Evolutionary conservation across 2,113 vertebrate genomes (phyloP), one percentile per base, ranked within the genome.

Genomic region (Apodemus sylvaticus): DNA sequence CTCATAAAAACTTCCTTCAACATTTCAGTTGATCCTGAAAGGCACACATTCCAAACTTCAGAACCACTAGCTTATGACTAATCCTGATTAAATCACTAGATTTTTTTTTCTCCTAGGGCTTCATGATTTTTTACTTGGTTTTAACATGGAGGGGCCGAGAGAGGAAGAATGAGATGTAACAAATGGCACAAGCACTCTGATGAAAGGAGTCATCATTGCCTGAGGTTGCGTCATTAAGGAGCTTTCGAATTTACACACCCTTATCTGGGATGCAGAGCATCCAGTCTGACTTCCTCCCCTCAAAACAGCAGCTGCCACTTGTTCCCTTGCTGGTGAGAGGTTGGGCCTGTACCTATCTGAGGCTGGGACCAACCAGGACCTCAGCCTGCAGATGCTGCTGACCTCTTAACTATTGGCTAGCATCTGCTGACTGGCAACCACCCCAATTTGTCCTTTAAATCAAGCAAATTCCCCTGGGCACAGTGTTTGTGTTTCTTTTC

Each of bases 61-160:
- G 95, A 95, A 83, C 71, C 94, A 96, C 60, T 96, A 92, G 79
- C 53, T 97, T 93, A 90, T 83, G 77, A 97, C 95, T 97, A 96
- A 97, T 97, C 96, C 88, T 24, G 9, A 95, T 91, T 95, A 97
- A 98, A 95, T 90, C 90, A 51, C 90, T 86, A 58, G 53, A 79
- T 86, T 96, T 96, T 48, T 48, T 48, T 48, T 93, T 36, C 86
- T 94, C 94, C 53, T 36, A 22, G 24, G 77, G 26, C 81, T 89
- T 94, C 86, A 86, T 86, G 77, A 70, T 55, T 86, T 94, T 85
- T 36, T 42, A 36, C 62, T 76, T 42, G 48, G 53, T 45, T 93
- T 94, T 93, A 90, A 93, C 88, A 45, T 73, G 87, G 70, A 87
- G 62, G 86, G 10, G 22, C 55, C 45, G 79, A 78, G 39, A 74